phyloP scores from a whole-genome alignment of 2,113 vertebrate genomes.

The Collichthys lucidus region DNA sequence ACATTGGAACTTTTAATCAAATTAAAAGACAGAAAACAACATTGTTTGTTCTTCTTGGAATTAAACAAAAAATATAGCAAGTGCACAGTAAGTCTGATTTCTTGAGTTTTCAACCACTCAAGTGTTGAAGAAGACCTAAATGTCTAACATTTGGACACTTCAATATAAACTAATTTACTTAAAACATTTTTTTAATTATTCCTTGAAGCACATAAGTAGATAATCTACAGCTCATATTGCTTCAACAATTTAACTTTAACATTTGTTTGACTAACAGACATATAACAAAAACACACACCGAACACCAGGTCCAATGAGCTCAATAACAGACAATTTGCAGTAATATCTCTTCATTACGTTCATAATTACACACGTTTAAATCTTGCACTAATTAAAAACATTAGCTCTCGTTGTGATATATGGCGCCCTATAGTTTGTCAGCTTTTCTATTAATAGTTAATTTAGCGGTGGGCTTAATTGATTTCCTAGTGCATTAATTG shows the following conservation, averaged over 20 bases:
- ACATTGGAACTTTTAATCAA: not conserved
- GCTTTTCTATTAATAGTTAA: constrained; percentile 70
- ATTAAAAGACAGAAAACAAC: not conserved
- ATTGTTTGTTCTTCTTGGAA: not conserved
- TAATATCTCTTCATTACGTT: constrained; percentile 65
- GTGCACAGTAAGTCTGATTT: not conserved
- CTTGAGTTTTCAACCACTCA: too few species aligned
- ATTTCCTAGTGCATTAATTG: constrained; percentile 67
- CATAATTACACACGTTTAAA: constrained; percentile 60
- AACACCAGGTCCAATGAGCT: not conserved
- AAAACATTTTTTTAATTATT: too few species aligned
- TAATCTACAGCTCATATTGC: not conserved
- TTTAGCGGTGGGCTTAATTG: constrained; percentile 63
- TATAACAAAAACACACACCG: not conserved
- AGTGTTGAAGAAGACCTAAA: not conserved
- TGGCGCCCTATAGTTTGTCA: constrained; percentile 61
- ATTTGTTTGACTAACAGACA: not conserved
- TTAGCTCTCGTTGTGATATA: constrained; percentile 50
- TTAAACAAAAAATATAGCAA: not conserved
- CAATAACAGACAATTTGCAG: not conserved
- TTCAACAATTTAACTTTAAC: not conserved
- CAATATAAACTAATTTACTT: too few species aligned
- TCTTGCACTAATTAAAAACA: constrained; percentile 64
- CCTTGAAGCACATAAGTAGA: not conserved
- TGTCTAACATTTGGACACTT: too few species aligned